phyloP scores from a whole-genome alignment of 2,888 invertebrate species.

The Himalopsyche tibetana region DNA sequence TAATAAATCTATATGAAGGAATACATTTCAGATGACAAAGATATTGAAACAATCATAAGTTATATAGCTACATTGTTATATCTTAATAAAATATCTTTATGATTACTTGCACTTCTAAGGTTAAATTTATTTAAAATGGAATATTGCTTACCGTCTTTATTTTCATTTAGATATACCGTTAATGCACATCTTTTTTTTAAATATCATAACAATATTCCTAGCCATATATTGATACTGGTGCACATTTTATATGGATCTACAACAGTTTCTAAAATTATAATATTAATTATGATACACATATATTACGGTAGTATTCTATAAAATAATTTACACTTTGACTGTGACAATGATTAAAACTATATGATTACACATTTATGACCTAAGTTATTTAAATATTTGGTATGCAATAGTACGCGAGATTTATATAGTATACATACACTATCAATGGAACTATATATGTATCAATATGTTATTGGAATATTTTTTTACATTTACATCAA shows the following conservation, averaged over 20 bases:
- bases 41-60: conserved; percentile 1
- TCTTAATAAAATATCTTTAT: conserved; percentile 37
- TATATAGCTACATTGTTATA: background rate
- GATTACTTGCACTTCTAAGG: conserved; percentile 40
- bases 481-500: too few species aligned
- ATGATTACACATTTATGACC: conserved; percentile 18
- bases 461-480: too few species aligned
- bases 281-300: conserved; percentile 24
- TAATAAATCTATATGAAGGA: background rate
- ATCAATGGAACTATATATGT: too few species aligned
- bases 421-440: too few species aligned
- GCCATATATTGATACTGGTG: background rate
- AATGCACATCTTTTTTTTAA: conserved; percentile 22
- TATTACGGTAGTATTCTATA: background rate
- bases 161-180: conserved; percentile 19
- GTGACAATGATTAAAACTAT: conserved; percentile 37
- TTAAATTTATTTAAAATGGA: conserved; percentile 41
- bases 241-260: conserved; percentile 17
- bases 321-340: conserved; percentile 44
- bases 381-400: conserved; percentile 31
- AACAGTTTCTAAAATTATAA: background rate
- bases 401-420: background rate
- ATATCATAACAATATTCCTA: conserved; percentile 13
- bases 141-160: conserved; percentile 43
- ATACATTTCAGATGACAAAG: conserved; percentile 12